These are phyloP conservation scores for Coecobrya sp. DNA, from an alignment of 2,888 invertebrate genomes.

Conservation along the genomic window DNA sequence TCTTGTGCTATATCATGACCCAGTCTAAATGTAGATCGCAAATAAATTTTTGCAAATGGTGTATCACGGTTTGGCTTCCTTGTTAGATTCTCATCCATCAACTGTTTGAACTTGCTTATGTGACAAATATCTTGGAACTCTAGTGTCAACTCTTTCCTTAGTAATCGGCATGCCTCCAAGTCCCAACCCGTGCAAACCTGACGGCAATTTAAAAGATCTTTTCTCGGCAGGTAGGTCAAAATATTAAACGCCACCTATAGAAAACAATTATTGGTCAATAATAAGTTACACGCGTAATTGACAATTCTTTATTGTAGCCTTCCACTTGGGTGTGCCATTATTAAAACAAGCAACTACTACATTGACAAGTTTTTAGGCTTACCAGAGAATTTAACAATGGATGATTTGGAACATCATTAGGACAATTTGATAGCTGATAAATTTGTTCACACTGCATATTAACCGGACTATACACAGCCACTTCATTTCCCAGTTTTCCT, in stretches of 20 bases:
- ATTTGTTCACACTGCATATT: no score
- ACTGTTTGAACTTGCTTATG: constrained; percentile 70
- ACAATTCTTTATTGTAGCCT: no score
- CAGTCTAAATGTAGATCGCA: constrained; percentile 71
- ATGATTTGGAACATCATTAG: constrained; percentile 4
- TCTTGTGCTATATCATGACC: constrained; percentile 75
- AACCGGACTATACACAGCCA: no score
- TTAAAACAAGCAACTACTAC: no score
- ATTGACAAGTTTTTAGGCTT: no score
- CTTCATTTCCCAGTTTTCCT: no score
- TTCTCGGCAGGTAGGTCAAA: constrained; percentile 59
- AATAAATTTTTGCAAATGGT: constrained; percentile 73
- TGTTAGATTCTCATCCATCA: constrained; percentile 65
- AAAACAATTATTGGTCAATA: background rate
- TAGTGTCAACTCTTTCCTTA: constrained; percentile 65
- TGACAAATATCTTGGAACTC: constrained; percentile 77
- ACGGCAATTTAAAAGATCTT: constrained; percentile 66
- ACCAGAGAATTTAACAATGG: constrained; percentile 41
- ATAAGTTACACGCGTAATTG: background rate
- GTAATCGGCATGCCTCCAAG: constrained; percentile 63
- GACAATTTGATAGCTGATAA: no score
- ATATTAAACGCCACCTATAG: constrained; percentile 70
- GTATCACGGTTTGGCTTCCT: constrained; percentile 59
- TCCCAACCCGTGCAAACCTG: constrained; percentile 73
- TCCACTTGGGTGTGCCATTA: no score